A percentile compares a stretch with the other conserved stretches of the same genome.
Conservation (phyloP, 2,113 vertebrate genomes). For the Smithornis capensis region DNA sequence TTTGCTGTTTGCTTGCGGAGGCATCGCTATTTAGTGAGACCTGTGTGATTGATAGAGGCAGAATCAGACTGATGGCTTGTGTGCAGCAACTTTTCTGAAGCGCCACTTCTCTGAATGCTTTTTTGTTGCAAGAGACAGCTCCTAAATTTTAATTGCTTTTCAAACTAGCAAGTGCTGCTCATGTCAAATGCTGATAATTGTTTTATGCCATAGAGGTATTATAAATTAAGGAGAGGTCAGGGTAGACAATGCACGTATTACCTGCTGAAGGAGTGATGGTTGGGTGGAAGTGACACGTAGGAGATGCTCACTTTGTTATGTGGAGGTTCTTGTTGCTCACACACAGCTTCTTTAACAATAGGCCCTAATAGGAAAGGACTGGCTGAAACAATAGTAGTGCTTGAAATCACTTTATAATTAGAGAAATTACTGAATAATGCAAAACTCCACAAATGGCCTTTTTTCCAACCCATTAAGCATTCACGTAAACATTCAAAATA, state of each 20-base stretch:
- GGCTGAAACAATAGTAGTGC: constrained; percentile 13
- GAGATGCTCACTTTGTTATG: not conserved
- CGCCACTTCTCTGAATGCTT: constrained; percentile 26
- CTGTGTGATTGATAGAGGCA: constrained; percentile 64
- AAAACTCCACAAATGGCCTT: not conserved
- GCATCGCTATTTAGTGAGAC: constrained; percentile 23
- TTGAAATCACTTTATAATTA: constrained; percentile 51
- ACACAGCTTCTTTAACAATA: not conserved
- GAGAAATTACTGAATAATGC: constrained; percentile 59
- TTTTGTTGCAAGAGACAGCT: constrained; percentile 66
- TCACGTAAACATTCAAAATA: constrained; percentile 46
- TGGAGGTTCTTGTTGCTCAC: not conserved
- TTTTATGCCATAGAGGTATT: constrained; percentile 64
- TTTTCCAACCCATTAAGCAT: constrained; percentile 9
- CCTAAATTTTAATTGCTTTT: constrained; percentile 75
- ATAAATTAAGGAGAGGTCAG: constrained; percentile 69
- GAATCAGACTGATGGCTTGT: constrained; percentile 62
- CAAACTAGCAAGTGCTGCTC: constrained; percentile 49
- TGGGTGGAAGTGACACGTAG: constrained; percentile 20
- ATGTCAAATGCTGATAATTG: constrained; percentile 70
- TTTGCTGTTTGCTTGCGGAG: constrained; percentile 40
- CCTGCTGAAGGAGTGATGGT: not conserved
- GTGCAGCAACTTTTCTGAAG: constrained; percentile 17
- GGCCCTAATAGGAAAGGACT: constrained; percentile 21
- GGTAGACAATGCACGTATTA: constrained; percentile 21